These are phyloP conservation scores for Stomatorhinus ivindoensis DNA, from an alignment of 2,113 vertebrate species.

Conservation along the genomic window DNA sequence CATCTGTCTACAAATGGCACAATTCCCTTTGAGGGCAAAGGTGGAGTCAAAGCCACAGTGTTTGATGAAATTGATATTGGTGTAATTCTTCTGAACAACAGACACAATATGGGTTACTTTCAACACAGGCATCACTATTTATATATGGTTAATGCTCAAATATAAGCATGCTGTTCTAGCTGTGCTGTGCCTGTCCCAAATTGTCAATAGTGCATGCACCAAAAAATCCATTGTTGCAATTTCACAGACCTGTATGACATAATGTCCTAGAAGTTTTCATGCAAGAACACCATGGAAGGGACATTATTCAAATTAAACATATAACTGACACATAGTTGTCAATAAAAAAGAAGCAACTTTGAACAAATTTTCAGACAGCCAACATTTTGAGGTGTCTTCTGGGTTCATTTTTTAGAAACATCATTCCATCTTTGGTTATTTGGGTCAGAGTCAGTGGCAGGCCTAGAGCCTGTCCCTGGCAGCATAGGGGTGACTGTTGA, in stretches of 20 bases:
- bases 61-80: neutral
- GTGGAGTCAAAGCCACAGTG: neutral
- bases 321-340: neutral
- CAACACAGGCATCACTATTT: neutral
- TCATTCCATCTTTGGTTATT: neutral
- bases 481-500: neutral
- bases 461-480: neutral
- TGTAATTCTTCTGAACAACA: neutral
- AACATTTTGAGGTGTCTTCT: neutral
- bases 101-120: neutral
- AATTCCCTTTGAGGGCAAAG: constrained; percentile 6
- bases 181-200: neutral
- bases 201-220: neutral
- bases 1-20: constrained; percentile 11
- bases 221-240: neutral
- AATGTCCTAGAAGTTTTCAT: neutral
- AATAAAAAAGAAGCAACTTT: neutral
- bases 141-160: neutral
- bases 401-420: neutral
- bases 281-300: neutral
- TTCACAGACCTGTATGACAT: neutral
- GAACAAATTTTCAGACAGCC: neutral
- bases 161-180: neutral
- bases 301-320: neutral
- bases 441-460: neutral